Evolutionary conservation across 2,888 invertebrate genomes (phyloP), one percentile per base, ranked within the genome.

Genomic region (Mylabris sibirica): DNA sequence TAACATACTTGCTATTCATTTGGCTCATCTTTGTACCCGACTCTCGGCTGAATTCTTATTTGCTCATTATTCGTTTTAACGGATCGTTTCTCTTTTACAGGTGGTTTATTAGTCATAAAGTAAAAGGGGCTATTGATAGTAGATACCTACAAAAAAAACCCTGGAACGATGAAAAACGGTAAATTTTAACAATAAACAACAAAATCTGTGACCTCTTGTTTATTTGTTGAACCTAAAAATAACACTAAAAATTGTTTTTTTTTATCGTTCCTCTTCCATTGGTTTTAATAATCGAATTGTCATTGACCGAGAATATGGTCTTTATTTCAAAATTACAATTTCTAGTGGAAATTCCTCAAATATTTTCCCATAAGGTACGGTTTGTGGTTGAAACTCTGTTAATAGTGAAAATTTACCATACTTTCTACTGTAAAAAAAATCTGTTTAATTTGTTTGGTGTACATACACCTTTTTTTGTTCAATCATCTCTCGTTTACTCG

Each of bases 1-100:
- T 59, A 59, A 59, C 59, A 59, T 34, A 59, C 59, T 59, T 59
- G 34, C 17, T n/a, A 11, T 59, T 24, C 59, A 24, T 24, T n/a
- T n/a, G 30, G 20, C 8, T 59, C 20, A 20, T 59, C 24, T 30
- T 20, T 30, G 30, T 30, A 20, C 20, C 24, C 26, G 6, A 2
- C 14, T 41, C 12, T 41, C 41, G 5, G 4, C 41, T 44, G 41
- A 44, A 44, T 44, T 44, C 41, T 17, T 41, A n/a, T n/a, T 44
- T 44, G 41, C n/a, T 17, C 3, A 17, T 44, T 12, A 38, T 38
- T 38, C 30, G 30, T 30, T 30, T n/a, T n/a, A n/a, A n/a, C n/a
- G n/a, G n/a, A n/a, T n/a, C 30, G 30, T 30, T 30, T 30, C 30
- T 30, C 30, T 30, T 30, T 2, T 30, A 4, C 30, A 3, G 30